Evolutionary conservation across 2,797 vertebrate species (phyloP), one percentile per base, ranked within the genome.

Genomic region (Lepus oiostolus): DNA sequence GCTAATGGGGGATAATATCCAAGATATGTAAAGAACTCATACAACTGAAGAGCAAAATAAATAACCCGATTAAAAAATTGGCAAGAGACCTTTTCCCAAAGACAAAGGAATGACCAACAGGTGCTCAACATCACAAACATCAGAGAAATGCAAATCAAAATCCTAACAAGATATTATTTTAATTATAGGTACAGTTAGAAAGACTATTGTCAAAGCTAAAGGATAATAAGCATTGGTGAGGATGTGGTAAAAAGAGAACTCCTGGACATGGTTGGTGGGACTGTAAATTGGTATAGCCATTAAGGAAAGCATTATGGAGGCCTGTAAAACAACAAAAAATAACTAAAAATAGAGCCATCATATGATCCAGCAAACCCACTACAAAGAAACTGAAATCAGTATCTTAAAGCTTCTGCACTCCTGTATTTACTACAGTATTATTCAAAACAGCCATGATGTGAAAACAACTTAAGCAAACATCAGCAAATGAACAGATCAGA

Each of bases 111-210:
- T 26, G 42, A 16, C 5, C 38, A 85, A 10, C 7, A 62, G 83
- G 7, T 63, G 50, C 22, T 58, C 17, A 71, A 11, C 7, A 54
- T 26, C 77, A 74, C 38, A 70, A 68, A 70, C 12, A 87, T 28
- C 70, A 87, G 26, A 21, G 22, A 91, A 76, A 88, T 30, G n/a
- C 17, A 82, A 62, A 91, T 42, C 24, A 82, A 82, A 76, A 24
- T 14, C 19, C 9, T 38, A 58, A 24, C 38, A 65, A 32, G 38
- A 52, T 14, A 71, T 24, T 7, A 8, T 13, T 22, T 77, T 50
- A 17, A 1, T 16, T 16, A 19, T 19, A 58, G 54, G 54, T 58
- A 19, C 14, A 58, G 5, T 32, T 42, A 65, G 68, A 11, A 82
- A 62, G 76, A 11, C 12, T 81, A 67, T 75, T 24, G 58, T 67